Base-by-base conservation (phyloP, 2,797 vertebrate genomes). In the Alauda arvensis region DNA sequence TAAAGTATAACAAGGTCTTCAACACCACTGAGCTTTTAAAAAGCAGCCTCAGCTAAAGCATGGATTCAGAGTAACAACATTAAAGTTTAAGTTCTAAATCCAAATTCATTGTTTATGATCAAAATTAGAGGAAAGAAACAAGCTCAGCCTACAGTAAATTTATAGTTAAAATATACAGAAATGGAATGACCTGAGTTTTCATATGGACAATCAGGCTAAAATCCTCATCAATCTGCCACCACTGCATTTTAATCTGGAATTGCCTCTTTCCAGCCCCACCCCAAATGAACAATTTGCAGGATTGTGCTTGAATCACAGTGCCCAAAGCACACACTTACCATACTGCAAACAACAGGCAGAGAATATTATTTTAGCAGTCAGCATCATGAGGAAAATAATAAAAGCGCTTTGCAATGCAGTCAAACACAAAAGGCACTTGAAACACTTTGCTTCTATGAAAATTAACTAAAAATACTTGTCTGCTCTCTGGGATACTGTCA, bases 321-420 rank as follows among this genome's bases (percentile, higher is more conserved):
- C 75, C 85, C 83, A 81, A 77, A 71, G 25, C 77, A 74, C 43
- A 29, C 39, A 70, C 84, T 89, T 85, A 68, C 61, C 74, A 55
- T 15, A 62, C 61, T 87, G 77, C 66, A 89, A 90, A 82, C 68
- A 91, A 87, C 1, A 90, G 91, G 77, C 80, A 95, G 80, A 93
- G 51, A 89, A 77, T 49, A 71, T 68, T 62, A 82, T 55, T 87
- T 87, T 12, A 93, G 89, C 66, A 83, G 53, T 85, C 68, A 95
- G 59, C 56, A 77, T 40, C 71, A 87, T 21, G 45, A 89, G 55
- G 69, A 91, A 85, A 85, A 92, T 68, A 94, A 91, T 83, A 66
- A 20, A 78, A 81, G 70, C 15, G 13, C 77, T 89, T 82, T 92
- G 71, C 85, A 89, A 86, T 51, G 82, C 78, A 88, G 62, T 76